Conservation (phyloP, 2,888 invertebrate species). For the Agrilus biguttatus region DNA sequence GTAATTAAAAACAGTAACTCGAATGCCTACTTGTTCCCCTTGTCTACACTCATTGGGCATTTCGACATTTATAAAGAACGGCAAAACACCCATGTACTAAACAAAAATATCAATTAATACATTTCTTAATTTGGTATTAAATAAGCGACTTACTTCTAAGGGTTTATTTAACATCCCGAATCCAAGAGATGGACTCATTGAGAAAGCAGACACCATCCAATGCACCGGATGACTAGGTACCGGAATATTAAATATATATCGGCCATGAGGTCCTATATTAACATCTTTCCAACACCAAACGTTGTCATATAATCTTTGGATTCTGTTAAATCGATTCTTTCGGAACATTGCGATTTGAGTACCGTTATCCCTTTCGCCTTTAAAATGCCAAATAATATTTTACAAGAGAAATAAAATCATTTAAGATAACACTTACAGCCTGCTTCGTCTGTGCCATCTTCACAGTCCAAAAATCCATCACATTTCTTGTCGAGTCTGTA, state of each 20-base stretch:
- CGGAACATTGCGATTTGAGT: constrained; percentile 61
- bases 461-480: constrained; percentile 64
- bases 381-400: constrained; percentile 4
- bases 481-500: constrained; percentile 62
- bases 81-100: constrained; percentile 76
- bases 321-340: constrained; percentile 73
- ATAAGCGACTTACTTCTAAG: constrained; percentile 42
- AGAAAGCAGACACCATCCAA: constrained; percentile 89
- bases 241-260: constrained; percentile 71
- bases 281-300: constrained; percentile 93
- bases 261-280: constrained; percentile 83
- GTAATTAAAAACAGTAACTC: constrained; percentile 90
- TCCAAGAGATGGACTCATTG: constrained; percentile 74
- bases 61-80: constrained; percentile 91
- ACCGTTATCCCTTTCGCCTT: constrained; percentile 45
- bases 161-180: constrained; percentile 76
- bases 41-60: constrained; percentile 71
- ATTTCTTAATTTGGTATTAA: neutral
- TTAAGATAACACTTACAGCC: constrained; percentile 42
- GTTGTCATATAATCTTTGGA: constrained; percentile 84
- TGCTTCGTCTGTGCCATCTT: constrained; percentile 74
- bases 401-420: neutral
- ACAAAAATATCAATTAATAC: constrained; percentile 10
- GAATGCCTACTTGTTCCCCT: constrained; percentile 87
- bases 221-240: constrained; percentile 75